phyloP scores from a whole-genome alignment of 2,113 vertebrate genomes.

The human region DNA sequence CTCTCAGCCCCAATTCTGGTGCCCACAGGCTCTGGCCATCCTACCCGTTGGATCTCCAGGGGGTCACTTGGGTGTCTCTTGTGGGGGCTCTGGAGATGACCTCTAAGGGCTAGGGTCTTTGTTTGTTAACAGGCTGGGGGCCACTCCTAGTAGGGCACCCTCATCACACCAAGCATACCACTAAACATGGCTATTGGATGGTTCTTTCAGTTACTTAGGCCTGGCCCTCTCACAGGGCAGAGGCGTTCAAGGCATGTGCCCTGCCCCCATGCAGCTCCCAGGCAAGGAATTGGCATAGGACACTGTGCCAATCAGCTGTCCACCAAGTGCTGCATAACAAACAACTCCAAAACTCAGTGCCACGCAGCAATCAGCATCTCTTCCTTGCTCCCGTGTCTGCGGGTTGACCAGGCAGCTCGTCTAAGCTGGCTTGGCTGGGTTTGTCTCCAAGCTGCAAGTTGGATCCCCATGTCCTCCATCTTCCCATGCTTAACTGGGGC shows the following conservation, averaged over 20 bases:
- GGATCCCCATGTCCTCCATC: no score
- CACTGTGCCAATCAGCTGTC: neutral
- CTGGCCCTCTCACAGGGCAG: neutral
- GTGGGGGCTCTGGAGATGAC: neutral
- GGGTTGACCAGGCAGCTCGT: neutral
- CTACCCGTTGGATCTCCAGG: neutral
- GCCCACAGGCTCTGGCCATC: neutral
- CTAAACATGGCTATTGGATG: no score
- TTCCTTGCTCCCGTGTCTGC: neutral
- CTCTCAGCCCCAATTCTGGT: accelerated
- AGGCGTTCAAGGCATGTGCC: neutral
- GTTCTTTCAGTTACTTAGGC: no score
- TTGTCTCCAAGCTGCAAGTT: neutral
- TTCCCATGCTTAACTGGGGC: neutral
- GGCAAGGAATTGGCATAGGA: neutral
- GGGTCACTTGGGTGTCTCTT: accelerated
- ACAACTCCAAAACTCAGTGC: neutral
- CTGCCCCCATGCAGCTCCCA: neutral
- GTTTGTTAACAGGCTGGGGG: neutral
- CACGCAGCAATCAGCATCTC: accelerated
- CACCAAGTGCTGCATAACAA: accelerated
- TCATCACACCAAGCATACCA: neutral
- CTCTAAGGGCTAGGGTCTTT: neutral
- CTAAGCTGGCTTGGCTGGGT: neutral
- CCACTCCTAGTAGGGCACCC: neutral